phyloP scores from a whole-genome alignment of 1,140 invertebrate genomes.

The Gonioctena quinquepunctata region DNA sequence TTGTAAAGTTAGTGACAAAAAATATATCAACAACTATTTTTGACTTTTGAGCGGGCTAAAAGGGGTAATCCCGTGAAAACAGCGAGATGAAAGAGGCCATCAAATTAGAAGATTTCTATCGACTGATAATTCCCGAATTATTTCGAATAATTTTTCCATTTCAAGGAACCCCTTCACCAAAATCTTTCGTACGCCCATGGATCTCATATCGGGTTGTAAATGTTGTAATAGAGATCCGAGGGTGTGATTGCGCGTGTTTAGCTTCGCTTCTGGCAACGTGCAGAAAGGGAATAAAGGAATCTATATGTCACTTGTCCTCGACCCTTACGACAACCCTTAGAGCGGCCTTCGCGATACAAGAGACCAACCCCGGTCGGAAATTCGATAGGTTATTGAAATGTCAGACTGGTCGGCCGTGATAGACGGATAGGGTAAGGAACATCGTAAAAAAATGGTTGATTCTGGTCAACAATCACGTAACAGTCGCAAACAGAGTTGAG shows the following conservation, averaged over 20 bases:
- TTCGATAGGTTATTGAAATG: background rate
- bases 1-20: too few species aligned
- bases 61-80: too few species aligned
- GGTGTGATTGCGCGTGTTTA: conserved; percentile 42
- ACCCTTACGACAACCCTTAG: conserved; percentile 16
- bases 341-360: background rate
- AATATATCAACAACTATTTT: too few species aligned
- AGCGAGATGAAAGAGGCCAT: too few species aligned
- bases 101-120: too few species aligned
- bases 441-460: background rate
- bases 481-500: too few species aligned
- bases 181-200: background rate
- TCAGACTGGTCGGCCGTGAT: background rate
- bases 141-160: too few species aligned
- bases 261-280: conserved; percentile 22
- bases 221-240: conserved; percentile 44
- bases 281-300: conserved; percentile 28
- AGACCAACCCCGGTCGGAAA: background rate
- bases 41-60: too few species aligned
- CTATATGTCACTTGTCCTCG: conserved; percentile 38
- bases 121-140: too few species aligned
- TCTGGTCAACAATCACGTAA: background rate
- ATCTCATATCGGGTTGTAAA: conserved; percentile 30
- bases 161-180: background rate
- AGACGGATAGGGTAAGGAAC: background rate